Conservation (phyloP, 2,797 vertebrate genomes). For the Enteromius viviparus region DNA sequence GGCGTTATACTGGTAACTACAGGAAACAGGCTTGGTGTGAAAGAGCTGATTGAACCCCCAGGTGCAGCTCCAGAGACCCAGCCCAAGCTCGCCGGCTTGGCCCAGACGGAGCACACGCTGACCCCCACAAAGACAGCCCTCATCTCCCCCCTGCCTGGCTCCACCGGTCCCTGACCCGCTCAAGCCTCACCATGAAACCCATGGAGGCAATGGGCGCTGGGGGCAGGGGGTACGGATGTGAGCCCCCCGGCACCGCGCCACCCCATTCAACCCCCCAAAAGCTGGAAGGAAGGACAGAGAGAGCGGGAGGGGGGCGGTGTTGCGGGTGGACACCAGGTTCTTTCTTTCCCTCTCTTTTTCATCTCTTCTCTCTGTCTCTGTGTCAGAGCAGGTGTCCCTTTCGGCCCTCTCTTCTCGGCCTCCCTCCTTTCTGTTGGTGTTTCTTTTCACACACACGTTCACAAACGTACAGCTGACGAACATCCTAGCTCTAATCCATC, state of each 20-base stretch:
- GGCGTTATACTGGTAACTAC: conserved; percentile 57
- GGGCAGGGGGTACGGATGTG: conserved; percentile 74
- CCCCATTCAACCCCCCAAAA: conserved; percentile 72
- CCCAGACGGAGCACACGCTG: conserved; percentile 77
- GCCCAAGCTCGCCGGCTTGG: conserved; percentile 71
- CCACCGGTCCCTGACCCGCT: conserved; percentile 75
- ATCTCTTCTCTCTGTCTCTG: conserved; percentile 71
- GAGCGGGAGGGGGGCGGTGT: conserved; percentile 49
- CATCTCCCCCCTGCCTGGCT: conserved; percentile 69
- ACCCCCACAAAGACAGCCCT: conserved; percentile 80
- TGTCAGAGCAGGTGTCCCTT: conserved; percentile 80
- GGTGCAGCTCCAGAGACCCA: conserved; percentile 74
- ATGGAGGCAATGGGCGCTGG: conserved; percentile 67
- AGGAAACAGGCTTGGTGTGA: conserved; percentile 76
- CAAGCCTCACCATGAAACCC: conserved; percentile 76
- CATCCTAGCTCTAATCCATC: conserved; percentile 79
- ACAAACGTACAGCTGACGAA: conserved; percentile 62
- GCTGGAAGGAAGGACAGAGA: conserved; percentile 64
- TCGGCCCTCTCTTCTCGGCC: conserved; percentile 60
- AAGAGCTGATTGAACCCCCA: conserved; percentile 79
- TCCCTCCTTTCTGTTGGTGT: conserved; percentile 57
- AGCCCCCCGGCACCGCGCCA: conserved; percentile 73
- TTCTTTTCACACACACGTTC: conserved; percentile 59
- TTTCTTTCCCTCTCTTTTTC: conserved; percentile 75
- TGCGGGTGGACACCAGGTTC: conserved; percentile 78